Conservation (phyloP, 2,888 invertebrate genomes). For the Dorcus parallelipipedus region DNA sequence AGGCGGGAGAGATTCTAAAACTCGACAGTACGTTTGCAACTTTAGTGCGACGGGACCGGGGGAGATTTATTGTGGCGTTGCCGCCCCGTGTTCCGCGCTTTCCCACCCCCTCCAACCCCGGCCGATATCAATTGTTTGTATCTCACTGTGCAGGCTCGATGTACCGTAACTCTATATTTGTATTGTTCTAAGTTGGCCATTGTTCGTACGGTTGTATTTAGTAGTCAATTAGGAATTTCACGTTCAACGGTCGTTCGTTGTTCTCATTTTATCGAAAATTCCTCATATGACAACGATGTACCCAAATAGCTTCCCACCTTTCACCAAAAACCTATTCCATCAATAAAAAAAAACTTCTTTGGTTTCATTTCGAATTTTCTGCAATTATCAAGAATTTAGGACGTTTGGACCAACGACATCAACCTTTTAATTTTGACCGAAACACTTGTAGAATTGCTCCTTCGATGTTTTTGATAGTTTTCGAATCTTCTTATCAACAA, state of each 20-base stretch:
- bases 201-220: slow-evolving; percentile 11
- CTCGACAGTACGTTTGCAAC: slow-evolving; percentile 2
- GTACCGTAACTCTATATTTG: slow-evolving; percentile 7
- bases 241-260: slow-evolving; percentile 4
- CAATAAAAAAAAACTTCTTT: too few relatives aligned
- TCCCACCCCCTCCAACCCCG: slow-evolving; percentile 1
- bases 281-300: too few relatives aligned
- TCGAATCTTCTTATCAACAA: too few relatives aligned
- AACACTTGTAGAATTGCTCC: too few relatives aligned
- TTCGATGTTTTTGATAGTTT: too few relatives aligned
- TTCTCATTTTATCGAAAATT: background rate
- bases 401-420: too few relatives aligned
- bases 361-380: background rate
- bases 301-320: too few relatives aligned
- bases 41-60: background rate
- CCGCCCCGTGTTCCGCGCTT: slow-evolving; percentile 2
- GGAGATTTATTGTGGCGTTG: slow-evolving; percentile 9
- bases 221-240: slow-evolving; percentile 9
- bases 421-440: too few relatives aligned
- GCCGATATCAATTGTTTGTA: slow-evolving; percentile 13
- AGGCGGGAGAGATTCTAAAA: slow-evolving; percentile 2
- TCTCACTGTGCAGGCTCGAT: slow-evolving; percentile 12
- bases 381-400: background rate
- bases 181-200: slow-evolving; percentile 12
- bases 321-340: too few relatives aligned